These are phyloP conservation scores for Periplaneta americana DNA, from an alignment of 1,140 invertebrate species.

Conservation along the genomic window DNA sequence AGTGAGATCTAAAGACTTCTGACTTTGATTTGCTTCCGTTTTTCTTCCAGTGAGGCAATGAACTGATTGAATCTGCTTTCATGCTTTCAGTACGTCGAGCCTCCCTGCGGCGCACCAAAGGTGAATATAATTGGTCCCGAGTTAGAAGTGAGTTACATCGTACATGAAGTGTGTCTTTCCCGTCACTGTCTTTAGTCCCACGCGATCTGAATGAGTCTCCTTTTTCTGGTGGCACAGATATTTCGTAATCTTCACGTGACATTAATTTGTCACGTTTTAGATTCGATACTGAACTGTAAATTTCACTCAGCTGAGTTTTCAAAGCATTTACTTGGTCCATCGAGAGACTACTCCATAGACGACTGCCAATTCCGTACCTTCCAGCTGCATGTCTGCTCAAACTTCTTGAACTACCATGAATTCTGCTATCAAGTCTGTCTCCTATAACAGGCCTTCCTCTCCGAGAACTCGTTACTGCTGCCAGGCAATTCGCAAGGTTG, in stretches of 20 bases:
- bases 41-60: conserved; percentile 38
- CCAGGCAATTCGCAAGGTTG: conserved; percentile 44
- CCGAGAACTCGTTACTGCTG: conserved; percentile 22
- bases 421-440: conserved; percentile 29
- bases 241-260: conserved; percentile 44
- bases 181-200: too few relatives aligned
- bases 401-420: not conserved
- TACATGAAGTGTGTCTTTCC: conserved; percentile 49
- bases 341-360: conserved; percentile 77
- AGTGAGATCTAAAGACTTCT: not conserved
- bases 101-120: conserved; percentile 33
- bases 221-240: conserved; percentile 45
- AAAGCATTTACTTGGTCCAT: conserved; percentile 77
- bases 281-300: conserved; percentile 56
- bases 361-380: conserved; percentile 54
- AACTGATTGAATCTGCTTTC: conserved; percentile 50
- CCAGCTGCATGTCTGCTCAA: not conserved
- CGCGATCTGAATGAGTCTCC: conserved; percentile 25
- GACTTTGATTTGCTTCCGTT: not conserved
- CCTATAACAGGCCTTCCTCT: conserved; percentile 24
- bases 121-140: conserved; percentile 37
- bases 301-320: conserved; percentile 75
- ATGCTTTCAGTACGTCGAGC: conserved; percentile 32
- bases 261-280: not conserved
- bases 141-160: conserved; percentile 58